Conservation (phyloP, 2,888 invertebrate genomes). For the Stenchaetothrips biformis region DNA sequence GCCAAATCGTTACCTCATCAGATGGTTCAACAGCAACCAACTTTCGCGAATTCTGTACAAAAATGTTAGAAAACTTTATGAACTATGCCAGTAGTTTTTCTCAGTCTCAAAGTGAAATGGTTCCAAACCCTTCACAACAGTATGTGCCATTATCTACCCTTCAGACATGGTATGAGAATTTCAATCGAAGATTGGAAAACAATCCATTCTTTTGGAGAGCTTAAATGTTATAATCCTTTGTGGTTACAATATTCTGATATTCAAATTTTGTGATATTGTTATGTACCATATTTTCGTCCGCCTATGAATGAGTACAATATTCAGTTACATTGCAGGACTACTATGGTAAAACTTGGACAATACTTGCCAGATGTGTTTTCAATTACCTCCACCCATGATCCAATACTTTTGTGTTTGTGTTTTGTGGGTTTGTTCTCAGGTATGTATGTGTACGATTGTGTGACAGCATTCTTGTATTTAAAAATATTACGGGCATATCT, state of each 20-base stretch:
- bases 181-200: constrained; percentile 77
- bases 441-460: background rate
- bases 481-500: background rate
- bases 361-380: no score
- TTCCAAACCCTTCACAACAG: constrained; percentile 69
- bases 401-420: no score
- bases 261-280: background rate
- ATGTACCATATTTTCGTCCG: background rate
- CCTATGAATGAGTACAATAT: background rate
- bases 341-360: no score
- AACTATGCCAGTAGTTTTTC: constrained; percentile 91
- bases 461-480: background rate
- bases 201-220: constrained; percentile 90
- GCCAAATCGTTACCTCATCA: constrained; percentile 56
- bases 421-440: background rate
- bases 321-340: no score
- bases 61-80: constrained; percentile 88
- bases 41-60: constrained; percentile 59
- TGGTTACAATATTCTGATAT: background rate
- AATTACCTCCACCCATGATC: no score
- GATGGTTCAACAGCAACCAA: constrained; percentile 37
- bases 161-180: constrained; percentile 91
- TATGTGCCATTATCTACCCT: constrained; percentile 84
- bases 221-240: background rate
- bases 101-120: constrained; percentile 71